These are phyloP conservation scores for Campodea augens DNA, from an alignment of 1,140 invertebrate genomes.

Conservation along the genomic window DNA sequence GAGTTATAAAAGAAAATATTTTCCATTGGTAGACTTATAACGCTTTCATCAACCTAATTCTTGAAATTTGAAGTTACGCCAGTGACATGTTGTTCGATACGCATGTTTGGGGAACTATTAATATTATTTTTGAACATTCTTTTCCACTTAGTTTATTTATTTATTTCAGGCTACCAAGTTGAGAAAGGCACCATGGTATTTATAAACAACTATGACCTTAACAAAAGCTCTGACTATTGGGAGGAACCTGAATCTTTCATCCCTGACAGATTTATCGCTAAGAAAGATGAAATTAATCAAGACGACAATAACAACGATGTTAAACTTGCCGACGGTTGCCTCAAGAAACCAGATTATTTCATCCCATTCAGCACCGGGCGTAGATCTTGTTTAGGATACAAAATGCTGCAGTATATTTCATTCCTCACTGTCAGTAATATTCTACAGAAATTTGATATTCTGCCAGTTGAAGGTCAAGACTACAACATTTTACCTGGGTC, in stretches of 20 bases:
- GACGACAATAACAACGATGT: no score
- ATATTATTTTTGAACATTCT: not conserved
- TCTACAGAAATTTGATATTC: slow-evolving; percentile 51
- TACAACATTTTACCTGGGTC: slow-evolving; percentile 17
- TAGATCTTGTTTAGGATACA: slow-evolving; percentile 72
- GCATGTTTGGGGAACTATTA: not conserved
- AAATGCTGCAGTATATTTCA: slow-evolving; percentile 51
- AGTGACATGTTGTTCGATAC: not conserved
- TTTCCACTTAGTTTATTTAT: slow-evolving; percentile 11
- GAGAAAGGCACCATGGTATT: slow-evolving; percentile 64
- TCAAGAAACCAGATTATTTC: slow-evolving; percentile 37
- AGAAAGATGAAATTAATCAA: slow-evolving; percentile 6
- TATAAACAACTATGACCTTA: slow-evolving; percentile 71
- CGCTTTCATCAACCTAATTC: no score
- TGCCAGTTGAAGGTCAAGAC: slow-evolving; percentile 26
- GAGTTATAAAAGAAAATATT: no score
- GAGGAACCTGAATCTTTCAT: slow-evolving; percentile 44
- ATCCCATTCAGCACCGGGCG: slow-evolving; percentile 69
- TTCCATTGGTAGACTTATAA: no score
- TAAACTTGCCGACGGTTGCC: slow-evolving; percentile 25
- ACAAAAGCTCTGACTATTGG: slow-evolving; percentile 55
- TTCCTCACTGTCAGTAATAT: slow-evolving; percentile 52
- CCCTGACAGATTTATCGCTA: slow-evolving; percentile 48
- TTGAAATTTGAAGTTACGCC: not conserved
- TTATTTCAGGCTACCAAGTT: slow-evolving; percentile 38